A percentile compares a stretch with the other conserved stretches of the same genome.
phyloP scores from a whole-genome alignment of 2,888 invertebrate genomes.

The Psococerastis gibbosa region DNA sequence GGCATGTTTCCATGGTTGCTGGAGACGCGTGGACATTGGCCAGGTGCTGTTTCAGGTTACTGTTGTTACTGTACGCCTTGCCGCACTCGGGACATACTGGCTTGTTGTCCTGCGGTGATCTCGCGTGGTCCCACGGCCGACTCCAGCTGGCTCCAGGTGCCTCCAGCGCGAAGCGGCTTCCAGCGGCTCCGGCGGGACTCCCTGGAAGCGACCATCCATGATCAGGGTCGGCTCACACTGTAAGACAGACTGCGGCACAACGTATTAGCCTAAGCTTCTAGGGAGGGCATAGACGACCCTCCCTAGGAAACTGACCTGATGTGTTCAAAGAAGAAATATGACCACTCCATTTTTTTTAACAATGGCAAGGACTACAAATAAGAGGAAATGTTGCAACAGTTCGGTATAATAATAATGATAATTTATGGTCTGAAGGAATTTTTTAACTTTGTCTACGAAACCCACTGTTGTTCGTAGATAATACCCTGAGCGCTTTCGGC shows the following conservation, averaged over 20 bases:
- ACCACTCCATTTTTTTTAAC: no score
- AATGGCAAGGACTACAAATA: no score
- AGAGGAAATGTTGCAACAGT: no score
- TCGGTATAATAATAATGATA: no score
- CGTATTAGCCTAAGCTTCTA: neutral
- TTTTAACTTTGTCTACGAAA: no score
- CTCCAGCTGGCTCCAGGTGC: slow-evolving; percentile 5
- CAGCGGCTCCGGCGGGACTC: slow-evolving; percentile 9
- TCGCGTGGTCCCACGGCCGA: slow-evolving; percentile 1
- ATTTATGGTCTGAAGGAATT: no score
- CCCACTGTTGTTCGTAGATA: no score
- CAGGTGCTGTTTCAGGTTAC: slow-evolving; percentile 49
- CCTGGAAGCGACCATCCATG: slow-evolving; percentile 2
- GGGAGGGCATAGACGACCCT: no score
- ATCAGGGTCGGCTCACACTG: slow-evolving; percentile 11
- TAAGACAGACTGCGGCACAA: slow-evolving; percentile 4
- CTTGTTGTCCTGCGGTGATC: slow-evolving; percentile 23
- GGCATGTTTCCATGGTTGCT: slow-evolving; percentile 38
- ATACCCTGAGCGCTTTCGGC: no score
- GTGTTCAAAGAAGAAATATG: no score
- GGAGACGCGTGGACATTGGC: slow-evolving; percentile 45
- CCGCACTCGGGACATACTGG: slow-evolving; percentile 47
- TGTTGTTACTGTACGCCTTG: slow-evolving; percentile 46
- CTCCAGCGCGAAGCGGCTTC: slow-evolving; percentile 3
- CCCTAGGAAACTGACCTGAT: neutral